A percentile compares a stretch with the other conserved stretches of the same genome.
These are phyloP conservation scores for Limonius californicus DNA, from an alignment of 1,140 invertebrate species.

Conservation along the genomic window DNA sequence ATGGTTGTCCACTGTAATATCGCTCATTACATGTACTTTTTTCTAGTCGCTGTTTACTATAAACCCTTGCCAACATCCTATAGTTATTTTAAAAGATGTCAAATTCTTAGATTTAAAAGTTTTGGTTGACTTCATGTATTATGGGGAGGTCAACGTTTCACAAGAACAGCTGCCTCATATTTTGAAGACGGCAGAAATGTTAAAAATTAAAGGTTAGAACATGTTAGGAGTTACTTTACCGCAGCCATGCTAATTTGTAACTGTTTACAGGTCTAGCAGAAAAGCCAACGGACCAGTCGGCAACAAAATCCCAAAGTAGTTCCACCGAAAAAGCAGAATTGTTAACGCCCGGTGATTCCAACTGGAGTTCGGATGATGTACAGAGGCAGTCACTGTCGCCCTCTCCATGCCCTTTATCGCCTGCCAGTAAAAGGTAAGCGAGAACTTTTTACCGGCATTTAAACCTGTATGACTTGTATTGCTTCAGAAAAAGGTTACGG, in stretches of 20 bases:
- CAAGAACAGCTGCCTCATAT: conserved; percentile 83
- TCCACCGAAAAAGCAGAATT: conserved; percentile 49
- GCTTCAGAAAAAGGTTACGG: conserved; percentile 64
- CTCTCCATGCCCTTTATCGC: conserved; percentile 44
- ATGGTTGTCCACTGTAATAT: conserved; percentile 14
- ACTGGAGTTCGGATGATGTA: conserved; percentile 46
- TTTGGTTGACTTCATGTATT: conserved; percentile 91
- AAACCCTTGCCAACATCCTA: conserved; percentile 86
- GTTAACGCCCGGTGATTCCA: conserved; percentile 49
- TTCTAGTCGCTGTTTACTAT: conserved; percentile 70
- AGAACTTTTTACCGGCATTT: too few relatives aligned
- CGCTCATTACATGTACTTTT: neutral
- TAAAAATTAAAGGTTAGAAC: conserved; percentile 72
- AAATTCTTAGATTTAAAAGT: conserved; percentile 80
- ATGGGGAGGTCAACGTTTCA: conserved; percentile 86
- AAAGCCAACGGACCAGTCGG: conserved; percentile 68
- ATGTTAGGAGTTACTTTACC: conserved; percentile 1
- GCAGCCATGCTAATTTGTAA: neutral
- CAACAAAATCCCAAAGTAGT: conserved; percentile 59
- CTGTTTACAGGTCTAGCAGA: conserved; percentile 65
- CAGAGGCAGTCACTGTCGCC: conserved; percentile 50
- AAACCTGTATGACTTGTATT: neutral
- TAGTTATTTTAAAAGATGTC: conserved; percentile 86
- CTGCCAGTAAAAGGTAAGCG: conserved; percentile 44
- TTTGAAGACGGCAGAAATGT: conserved; percentile 80